Evolutionary conservation across 2,113 vertebrate genomes (phyloP).

Genomic region (Nanorana parkeri): DNA sequence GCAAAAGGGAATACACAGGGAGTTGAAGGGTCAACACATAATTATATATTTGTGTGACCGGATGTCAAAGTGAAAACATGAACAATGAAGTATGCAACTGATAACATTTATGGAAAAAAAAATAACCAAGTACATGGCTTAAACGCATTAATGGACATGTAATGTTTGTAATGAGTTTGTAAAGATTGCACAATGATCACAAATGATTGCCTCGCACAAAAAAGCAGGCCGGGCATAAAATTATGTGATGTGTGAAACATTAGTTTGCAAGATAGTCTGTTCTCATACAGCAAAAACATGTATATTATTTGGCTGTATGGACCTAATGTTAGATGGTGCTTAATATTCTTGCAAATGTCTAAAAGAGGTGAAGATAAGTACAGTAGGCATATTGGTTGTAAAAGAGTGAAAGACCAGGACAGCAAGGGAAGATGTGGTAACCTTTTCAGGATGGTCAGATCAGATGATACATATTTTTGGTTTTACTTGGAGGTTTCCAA

Average conservation of each 20-base stretch:
- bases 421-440: constrained; percentile 56
- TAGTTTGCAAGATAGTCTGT: not conserved
- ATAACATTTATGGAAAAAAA: too few species aligned
- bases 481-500: constrained; percentile 75
- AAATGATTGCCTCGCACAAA: not conserved
- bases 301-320: not conserved
- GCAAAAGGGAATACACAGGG: constrained; percentile 5
- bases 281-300: not conserved
- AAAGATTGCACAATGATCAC: constrained; percentile 20
- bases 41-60: constrained; percentile 23
- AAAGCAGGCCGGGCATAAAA: not conserved
- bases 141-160: too few species aligned
- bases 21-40: not conserved
- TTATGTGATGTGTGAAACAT: not conserved
- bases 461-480: not conserved
- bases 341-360: not conserved
- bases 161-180: not conserved
- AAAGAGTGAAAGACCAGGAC: constrained; percentile 29
- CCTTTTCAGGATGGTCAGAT: constrained; percentile 11
- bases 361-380: constrained; percentile 8
- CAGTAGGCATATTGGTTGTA: not conserved
- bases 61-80: constrained; percentile 18
- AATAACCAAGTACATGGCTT: too few species aligned
- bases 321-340: not conserved
- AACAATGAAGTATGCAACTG: too few species aligned